Percentiles rank a stretch among this genome's conserved stretches.
phyloP scores from a whole-genome alignment of 2,888 invertebrate species.

The Andrena bucephala region DNA sequence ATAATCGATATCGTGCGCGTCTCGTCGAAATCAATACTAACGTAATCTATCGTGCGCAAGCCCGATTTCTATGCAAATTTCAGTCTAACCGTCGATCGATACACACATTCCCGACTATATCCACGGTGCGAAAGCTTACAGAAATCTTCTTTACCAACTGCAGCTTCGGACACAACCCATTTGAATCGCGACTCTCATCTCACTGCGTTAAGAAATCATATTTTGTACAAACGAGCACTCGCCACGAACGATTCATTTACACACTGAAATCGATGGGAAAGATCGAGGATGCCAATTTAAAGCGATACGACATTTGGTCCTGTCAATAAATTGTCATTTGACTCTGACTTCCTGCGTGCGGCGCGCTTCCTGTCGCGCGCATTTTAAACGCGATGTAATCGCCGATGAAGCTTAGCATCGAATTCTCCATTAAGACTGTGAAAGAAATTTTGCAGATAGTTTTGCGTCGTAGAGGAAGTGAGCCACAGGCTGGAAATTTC shows the following conservation, averaged over 20 bases:
- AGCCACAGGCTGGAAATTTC: slow-evolving; percentile 8
- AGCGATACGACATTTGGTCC: slow-evolving; percentile 33
- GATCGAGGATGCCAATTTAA: slow-evolving; percentile 10
- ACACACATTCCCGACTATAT: slow-evolving; percentile 2
- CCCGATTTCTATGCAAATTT: neutral
- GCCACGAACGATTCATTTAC: neutral
- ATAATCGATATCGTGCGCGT: slow-evolving; percentile 22
- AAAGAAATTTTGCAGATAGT: neutral
- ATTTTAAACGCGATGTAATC: neutral
- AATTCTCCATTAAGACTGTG: neutral
- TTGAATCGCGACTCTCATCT: neutral
- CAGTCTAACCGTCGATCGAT: slow-evolving; percentile 14
- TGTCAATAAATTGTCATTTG: slow-evolving; percentile 34
- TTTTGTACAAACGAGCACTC: neutral
- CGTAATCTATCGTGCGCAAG: neutral
- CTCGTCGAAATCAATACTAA: slow-evolving; percentile 4
- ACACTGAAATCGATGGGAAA: slow-evolving; percentile 1
- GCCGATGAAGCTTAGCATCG: too few species aligned
- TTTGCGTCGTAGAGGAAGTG: neutral
- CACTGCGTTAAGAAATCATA: neutral
- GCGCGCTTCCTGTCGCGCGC: neutral
- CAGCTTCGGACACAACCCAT: slow-evolving; percentile 17
- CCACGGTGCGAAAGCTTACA: slow-evolving; percentile 19
- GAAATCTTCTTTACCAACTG: slow-evolving; percentile 31
- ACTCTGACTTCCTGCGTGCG: neutral